phyloP scores from a whole-genome alignment of 2,113 vertebrate species.

The Cranoglanis bouderius region DNA sequence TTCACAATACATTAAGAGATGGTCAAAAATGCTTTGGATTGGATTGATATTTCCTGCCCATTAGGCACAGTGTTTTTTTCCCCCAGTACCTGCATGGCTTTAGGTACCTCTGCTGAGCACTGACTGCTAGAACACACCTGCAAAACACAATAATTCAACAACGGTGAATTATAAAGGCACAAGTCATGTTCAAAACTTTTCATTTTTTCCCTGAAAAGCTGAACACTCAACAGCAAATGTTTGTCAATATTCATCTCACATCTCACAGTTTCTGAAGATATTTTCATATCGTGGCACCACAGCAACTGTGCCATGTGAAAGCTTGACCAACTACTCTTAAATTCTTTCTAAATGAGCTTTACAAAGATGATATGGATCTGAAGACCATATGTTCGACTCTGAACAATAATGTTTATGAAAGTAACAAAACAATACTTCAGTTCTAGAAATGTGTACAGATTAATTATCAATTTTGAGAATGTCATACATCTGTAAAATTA shows the following conservation, averaged over 20 bases:
- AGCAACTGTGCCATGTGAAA: neutral
- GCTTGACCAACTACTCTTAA: neutral
- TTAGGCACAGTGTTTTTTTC: neutral
- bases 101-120: neutral
- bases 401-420: neutral
- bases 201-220: neutral
- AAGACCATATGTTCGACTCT: neutral
- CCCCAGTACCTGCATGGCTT: neutral
- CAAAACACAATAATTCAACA: neutral
- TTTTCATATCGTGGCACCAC: neutral
- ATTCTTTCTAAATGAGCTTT: neutral
- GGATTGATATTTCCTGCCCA: neutral
- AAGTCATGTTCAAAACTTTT: neutral
- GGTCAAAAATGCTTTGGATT: neutral
- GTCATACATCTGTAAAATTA: neutral
- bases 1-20: constrained; percentile 35
- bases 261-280: neutral
- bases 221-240: neutral
- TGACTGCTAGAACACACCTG: neutral
- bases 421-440: neutral
- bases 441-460: neutral
- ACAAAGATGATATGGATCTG: neutral
- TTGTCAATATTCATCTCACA: neutral
- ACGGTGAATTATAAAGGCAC: neutral
- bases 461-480: neutral